These are phyloP conservation scores for Drosophila pseudoananassae DNA, from an alignment of 1,140 invertebrate species.

Conservation along the genomic window DNA sequence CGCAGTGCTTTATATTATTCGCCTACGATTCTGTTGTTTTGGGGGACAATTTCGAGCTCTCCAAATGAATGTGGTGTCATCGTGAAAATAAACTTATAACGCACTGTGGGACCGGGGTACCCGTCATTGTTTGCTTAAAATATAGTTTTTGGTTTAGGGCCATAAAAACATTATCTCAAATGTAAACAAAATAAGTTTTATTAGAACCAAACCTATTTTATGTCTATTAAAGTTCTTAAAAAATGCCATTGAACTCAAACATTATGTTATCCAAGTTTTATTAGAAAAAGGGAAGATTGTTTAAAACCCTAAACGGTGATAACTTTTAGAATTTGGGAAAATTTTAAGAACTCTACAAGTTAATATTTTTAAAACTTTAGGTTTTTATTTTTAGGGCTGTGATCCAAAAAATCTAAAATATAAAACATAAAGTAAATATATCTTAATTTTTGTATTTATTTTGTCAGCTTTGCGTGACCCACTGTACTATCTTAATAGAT, in stretches of 20 bases:
- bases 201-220: background rate
- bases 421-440: too few species aligned
- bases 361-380: too few species aligned
- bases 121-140: background rate
- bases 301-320: too few species aligned
- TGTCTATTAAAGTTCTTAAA: background rate
- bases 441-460: background rate
- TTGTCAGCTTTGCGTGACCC: background rate
- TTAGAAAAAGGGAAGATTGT: too few species aligned
- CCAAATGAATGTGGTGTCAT: slow-evolving; percentile 31
- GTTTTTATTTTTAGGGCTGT: too few species aligned
- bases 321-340: too few species aligned
- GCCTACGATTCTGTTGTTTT: background rate
- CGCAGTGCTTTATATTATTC: slow-evolving; percentile 33
- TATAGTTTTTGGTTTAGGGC: background rate
- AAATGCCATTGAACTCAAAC: background rate
- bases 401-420: too few species aligned
- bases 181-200: background rate
- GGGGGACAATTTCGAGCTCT: slow-evolving; percentile 23
- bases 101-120: slow-evolving; percentile 18
- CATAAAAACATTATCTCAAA: background rate
- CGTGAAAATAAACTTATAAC: slow-evolving; percentile 30
- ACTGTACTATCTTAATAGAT: slow-evolving; percentile 15
- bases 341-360: too few species aligned
- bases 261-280: background rate